Conservation (phyloP, 2,113 vertebrate genomes). For the Hippocampus mohnikei region DNA sequence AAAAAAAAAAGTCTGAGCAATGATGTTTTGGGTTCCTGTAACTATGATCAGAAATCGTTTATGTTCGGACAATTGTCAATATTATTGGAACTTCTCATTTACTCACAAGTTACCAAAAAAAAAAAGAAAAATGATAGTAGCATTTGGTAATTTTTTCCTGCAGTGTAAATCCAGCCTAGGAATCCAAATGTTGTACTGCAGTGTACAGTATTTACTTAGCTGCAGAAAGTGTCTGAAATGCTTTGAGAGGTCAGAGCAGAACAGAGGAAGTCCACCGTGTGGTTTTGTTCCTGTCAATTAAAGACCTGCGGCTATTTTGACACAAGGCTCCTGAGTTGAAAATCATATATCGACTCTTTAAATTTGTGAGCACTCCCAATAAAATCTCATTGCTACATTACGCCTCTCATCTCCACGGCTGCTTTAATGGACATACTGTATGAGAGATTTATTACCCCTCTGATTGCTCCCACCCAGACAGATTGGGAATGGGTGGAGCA, state of each 20-base stretch:
- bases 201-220: not conserved
- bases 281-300: not conserved
- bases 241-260: not conserved
- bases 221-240: not conserved
- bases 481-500: conserved; percentile 59
- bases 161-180: not conserved
- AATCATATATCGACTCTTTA: not conserved
- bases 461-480: conserved; percentile 47
- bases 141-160: not conserved
- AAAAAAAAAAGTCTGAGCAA: not conserved
- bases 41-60: not conserved
- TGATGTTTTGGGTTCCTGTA: not conserved
- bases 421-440: conserved; percentile 41
- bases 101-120: not conserved
- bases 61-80: not conserved
- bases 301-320: conserved; percentile 12
- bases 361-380: conserved; percentile 3
- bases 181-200: not conserved
- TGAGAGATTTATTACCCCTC: conserved; percentile 55
- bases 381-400: not conserved
- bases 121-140: not conserved
- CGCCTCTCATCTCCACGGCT: not conserved
- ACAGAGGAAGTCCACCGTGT: not conserved
- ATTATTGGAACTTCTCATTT: not conserved
- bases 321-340: conserved; percentile 3